phyloP scores from a whole-genome alignment of 2,888 invertebrate genomes.

The Pinctada fucata region DNA sequence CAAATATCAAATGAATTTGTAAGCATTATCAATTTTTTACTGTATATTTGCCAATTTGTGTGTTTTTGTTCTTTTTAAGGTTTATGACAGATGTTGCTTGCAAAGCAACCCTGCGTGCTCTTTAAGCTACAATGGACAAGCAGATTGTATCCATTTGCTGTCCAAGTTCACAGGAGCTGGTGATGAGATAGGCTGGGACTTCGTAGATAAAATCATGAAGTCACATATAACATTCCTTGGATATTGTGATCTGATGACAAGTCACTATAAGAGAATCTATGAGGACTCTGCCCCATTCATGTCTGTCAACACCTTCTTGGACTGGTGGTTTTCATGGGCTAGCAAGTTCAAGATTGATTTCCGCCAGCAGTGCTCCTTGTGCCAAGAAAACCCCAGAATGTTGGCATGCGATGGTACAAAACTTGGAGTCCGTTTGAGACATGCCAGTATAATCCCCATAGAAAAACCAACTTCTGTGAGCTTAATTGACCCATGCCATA shows the following conservation, averaged over 20 bases:
- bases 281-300: conserved; percentile 13
- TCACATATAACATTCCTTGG: conserved; percentile 15
- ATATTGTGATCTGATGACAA: conserved; percentile 8
- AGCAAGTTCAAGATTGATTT: conserved; percentile 18
- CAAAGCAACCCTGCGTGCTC: background rate
- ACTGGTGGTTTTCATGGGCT: conserved; percentile 36
- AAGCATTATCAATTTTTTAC: no score
- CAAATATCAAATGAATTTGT: no score
- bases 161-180: conserved; percentile 20
- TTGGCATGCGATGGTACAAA: conserved; percentile 39
- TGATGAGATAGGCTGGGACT: conserved; percentile 26
- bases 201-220: conserved; percentile 7
- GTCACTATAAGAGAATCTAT: background rate
- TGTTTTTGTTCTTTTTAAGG: conserved; percentile 3
- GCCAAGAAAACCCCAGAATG: conserved; percentile 15
- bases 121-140: conserved; percentile 1
- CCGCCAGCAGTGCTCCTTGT: conserved; percentile 7
- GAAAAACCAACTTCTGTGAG: background rate
- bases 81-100: conserved; percentile 7
- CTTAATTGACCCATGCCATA: conserved; percentile 13
- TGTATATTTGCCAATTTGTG: no score
- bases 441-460: conserved; percentile 38
- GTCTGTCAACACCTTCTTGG: conserved; percentile 16
- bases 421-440: conserved; percentile 35
- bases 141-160: conserved; percentile 6